phyloP scores from a whole-genome alignment of 2,888 invertebrate species.

The Epiblema foenella region DNA sequence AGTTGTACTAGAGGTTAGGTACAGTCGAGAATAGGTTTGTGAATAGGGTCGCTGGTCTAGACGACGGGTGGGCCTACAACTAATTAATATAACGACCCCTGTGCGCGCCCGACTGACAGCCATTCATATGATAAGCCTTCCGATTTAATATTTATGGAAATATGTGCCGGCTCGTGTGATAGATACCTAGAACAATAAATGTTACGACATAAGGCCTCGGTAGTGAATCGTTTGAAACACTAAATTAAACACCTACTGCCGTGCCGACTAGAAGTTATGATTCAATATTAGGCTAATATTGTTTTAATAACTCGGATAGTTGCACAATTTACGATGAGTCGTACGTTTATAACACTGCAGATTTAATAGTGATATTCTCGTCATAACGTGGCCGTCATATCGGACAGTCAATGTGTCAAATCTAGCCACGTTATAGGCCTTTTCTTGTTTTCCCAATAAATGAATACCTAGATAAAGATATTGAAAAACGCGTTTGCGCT shows the following conservation, averaged over 20 bases:
- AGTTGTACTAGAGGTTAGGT: background rate
- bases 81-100: slow-evolving; percentile 41
- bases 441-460: too few species aligned
- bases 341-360: too few species aligned
- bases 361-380: too few species aligned
- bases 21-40: slow-evolving; percentile 2
- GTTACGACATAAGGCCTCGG: background rate
- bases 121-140: slow-evolving; percentile 34
- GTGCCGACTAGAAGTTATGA: too few species aligned
- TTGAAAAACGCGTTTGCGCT: too few species aligned
- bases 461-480: too few species aligned
- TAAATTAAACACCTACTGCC: background rate
- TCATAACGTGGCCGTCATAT: too few species aligned
- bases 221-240: background rate
- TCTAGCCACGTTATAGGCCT: too few species aligned
- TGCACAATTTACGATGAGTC: too few species aligned
- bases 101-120: slow-evolving; percentile 19
- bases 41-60: slow-evolving; percentile 27
- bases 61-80: slow-evolving; percentile 39
- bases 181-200: background rate
- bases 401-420: too few species aligned
- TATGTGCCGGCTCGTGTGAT: background rate
- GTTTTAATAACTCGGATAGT: too few species aligned
- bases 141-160: slow-evolving; percentile 22
- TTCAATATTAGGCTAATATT: too few species aligned